Percentiles rank a stretch among this genome's conserved stretches.
phyloP scores from a whole-genome alignment of 1,140 invertebrate species.

The Pogonomyrmex barbatus region DNA sequence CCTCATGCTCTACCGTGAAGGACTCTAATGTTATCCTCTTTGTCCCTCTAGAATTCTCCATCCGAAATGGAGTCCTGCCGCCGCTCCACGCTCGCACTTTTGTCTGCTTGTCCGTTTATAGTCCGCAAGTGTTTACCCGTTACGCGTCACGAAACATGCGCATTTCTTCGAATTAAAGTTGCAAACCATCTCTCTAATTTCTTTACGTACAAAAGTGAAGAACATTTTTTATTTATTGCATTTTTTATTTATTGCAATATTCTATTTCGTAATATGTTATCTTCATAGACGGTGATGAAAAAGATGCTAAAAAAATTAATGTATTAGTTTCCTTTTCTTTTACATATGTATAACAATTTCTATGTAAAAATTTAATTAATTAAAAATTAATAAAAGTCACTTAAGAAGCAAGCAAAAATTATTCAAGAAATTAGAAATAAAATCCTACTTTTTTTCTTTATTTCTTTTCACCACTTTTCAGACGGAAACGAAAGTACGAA shows the following conservation, averaged over 20 bases:
- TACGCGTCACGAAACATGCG: constrained; percentile 12
- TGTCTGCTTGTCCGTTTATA: constrained; percentile 21
- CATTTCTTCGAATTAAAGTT: constrained; percentile 33
- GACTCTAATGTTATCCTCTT: constrained; percentile 54
- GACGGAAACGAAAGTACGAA: background rate
- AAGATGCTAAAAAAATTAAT: background rate
- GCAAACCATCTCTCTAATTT: constrained; percentile 19
- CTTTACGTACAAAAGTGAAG: background rate
- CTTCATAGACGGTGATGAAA: background rate
- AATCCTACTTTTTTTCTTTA: background rate
- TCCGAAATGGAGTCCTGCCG: background rate
- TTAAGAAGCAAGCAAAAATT: background rate
- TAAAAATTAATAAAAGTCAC: background rate
- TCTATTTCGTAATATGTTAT: background rate
- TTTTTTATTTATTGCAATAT: no score
- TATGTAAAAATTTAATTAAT: background rate
- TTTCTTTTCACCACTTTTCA: background rate
- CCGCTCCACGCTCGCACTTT: constrained; percentile 8
- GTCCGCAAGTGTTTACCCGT: constrained; percentile 27
- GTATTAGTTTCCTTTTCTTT: background rate
- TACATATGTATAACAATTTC: background rate
- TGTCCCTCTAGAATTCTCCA: constrained; percentile 28
- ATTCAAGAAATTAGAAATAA: background rate
- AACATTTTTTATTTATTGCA: background rate
- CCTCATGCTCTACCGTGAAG: constrained; percentile 14